Base-by-base conservation (phyloP, 2,888 invertebrate genomes). In the Phrixothrix hirtus region DNA sequence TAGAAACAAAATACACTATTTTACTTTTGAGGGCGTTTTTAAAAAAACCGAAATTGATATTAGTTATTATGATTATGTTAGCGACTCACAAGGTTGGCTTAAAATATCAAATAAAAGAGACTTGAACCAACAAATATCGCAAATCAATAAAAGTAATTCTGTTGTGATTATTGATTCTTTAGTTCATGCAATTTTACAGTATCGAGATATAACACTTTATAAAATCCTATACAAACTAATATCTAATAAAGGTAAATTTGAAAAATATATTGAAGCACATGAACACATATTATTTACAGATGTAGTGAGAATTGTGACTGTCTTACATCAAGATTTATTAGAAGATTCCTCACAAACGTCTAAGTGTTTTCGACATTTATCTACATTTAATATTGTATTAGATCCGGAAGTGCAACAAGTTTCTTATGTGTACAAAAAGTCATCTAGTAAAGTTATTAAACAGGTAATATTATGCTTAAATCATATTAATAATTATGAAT, bases 301-400 rank as follows among this genome's bases (percentile, higher is more conserved):
- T 52, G 54, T 69, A 27, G 53, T 60, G 34, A 70, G 73, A 63
- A 58, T 72, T 32, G 55, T 70, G 11, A 54, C 67, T 13, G 39
- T 72, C 6, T 54, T 81, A 21, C 83, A 83, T 62, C 75, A 66
- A 61, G 83, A 83, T 64, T 76, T 82, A 62, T 58, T 81, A 1
- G 60, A 72, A 17, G 74, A 76, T 49, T 64, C 64, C 37, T 78
- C 10, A n/a, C 25, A 78, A 64, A 57, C 78, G 54, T 70, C 72
- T 53, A 68, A 70, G 41, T 75, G 78, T 63, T 76, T 83, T 52
- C 75, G 76, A 57, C 77, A 82, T 63, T 68, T 83, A 57, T 60
- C 72, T 14, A 73, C 73, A 4, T 64, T 73, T 30, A 55, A 42
- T 35, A 59, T 76, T 35, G 61, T 56, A 73, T 67, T 77, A 71